Conservation (phyloP, 2,797 vertebrate species). For the Pristis pectinata region DNA sequence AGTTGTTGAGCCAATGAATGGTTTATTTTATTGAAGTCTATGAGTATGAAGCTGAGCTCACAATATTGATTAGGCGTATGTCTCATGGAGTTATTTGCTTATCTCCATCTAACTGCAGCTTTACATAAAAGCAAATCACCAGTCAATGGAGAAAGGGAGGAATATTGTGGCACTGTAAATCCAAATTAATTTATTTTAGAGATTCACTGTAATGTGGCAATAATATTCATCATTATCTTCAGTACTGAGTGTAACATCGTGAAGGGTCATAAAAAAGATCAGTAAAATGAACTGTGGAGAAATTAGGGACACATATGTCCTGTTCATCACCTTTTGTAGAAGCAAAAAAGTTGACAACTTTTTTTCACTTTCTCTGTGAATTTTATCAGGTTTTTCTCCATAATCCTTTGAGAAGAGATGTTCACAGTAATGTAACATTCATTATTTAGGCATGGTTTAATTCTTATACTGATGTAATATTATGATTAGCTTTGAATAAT, state of each 20-base stretch:
- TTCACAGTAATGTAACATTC: constrained; percentile 2
- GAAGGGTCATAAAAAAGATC: neutral
- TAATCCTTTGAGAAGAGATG: constrained; percentile 8
- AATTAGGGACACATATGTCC: neutral
- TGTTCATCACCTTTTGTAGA: neutral
- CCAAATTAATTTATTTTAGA: neutral
- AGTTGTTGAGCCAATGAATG: neutral
- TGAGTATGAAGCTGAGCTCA: neutral
- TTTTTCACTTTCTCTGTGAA: neutral
- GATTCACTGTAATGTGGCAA: neutral
- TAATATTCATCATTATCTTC: neutral
- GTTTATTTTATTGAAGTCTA: neutral
- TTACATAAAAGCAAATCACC: neutral
- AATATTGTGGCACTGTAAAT: neutral
- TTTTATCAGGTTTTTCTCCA: constrained; percentile 5
- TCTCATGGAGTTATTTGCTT: neutral
- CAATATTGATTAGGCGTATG: neutral
- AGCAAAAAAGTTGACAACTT: neutral
- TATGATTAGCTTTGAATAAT: constrained; percentile 3
- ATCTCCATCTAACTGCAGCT: neutral
- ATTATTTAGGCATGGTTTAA: neutral
- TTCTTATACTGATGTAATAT: neutral
- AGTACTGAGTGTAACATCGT: neutral
- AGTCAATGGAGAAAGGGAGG: neutral
- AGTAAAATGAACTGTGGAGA: neutral